Conservation (phyloP, 1,140 invertebrate species). For the Whitmania pigra region DNA sequence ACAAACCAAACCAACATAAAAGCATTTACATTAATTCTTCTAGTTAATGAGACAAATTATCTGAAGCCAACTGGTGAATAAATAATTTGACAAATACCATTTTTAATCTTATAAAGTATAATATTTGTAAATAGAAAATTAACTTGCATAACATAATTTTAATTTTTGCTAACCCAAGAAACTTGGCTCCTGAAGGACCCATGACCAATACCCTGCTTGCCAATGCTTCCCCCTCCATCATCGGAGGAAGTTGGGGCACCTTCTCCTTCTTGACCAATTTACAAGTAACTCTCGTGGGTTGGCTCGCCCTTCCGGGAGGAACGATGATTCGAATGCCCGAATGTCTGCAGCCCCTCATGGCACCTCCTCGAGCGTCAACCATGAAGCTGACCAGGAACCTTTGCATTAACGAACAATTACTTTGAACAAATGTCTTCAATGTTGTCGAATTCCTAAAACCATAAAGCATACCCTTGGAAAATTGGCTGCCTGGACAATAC, state of each 20-base stretch:
- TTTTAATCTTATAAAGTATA: too few species aligned
- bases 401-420: constrained; percentile 10
- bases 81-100: too few species aligned
- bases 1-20: too few species aligned
- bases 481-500: constrained; percentile 64
- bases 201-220: constrained; percentile 89
- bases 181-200: constrained; percentile 89
- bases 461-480: constrained; percentile 60
- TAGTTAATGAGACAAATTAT: too few species aligned
- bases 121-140: too few species aligned
- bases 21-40: too few species aligned
- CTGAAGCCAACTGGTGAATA: too few species aligned
- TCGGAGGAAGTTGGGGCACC: constrained; percentile 78
- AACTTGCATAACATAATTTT: too few species aligned
- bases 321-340: constrained; percentile 93
- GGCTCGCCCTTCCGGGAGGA: constrained; percentile 54
- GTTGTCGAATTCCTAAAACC: background rate
- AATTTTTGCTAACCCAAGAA: constrained; percentile 64
- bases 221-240: constrained; percentile 96
- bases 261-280: constrained; percentile 24
- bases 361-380: constrained; percentile 93
- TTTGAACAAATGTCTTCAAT: too few species aligned
- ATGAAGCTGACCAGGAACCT: constrained; percentile 98
- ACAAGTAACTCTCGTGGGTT: constrained; percentile 24
- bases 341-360: constrained; percentile 92